Percentiles rank a stretch among this genome's conserved stretches.
phyloP scores from a whole-genome alignment of 2,113 vertebrate species.

The Vulpes ferrilata region DNA sequence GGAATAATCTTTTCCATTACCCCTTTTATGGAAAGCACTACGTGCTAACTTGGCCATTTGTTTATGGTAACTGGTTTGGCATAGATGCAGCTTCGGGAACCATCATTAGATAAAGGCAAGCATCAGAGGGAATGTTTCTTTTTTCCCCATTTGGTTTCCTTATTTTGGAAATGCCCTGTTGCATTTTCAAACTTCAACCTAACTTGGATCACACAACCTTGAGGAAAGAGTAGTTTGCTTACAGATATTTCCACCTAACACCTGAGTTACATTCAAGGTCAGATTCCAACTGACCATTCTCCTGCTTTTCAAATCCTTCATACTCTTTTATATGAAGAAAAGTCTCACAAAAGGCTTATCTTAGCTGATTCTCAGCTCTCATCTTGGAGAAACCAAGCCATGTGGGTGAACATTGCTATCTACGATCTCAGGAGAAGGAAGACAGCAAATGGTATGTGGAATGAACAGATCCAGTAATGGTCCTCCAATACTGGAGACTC shows the following conservation, averaged over 20 bases:
- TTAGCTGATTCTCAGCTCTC: not conserved
- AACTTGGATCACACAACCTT: not conserved
- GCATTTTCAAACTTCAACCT: not conserved
- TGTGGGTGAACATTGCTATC: not conserved
- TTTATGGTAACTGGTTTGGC: not conserved
- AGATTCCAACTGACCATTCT: not conserved
- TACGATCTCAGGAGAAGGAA: not conserved
- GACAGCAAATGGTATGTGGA: slow-evolving; percentile 53
- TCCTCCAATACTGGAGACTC: slow-evolving; percentile 61
- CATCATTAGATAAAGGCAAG: not conserved
- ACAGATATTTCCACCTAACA: not conserved
- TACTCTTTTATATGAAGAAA: not conserved
- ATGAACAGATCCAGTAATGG: slow-evolving; percentile 41
- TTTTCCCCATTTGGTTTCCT: not conserved
- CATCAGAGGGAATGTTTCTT: not conserved
- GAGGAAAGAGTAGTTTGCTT: not conserved
- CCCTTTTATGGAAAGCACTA: not conserved
- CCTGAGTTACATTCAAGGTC: not conserved
- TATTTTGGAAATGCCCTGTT: not conserved
- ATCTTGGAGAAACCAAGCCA: not conserved
- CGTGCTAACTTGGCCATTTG: not conserved
- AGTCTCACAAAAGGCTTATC: not conserved
- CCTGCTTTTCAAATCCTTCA: not conserved
- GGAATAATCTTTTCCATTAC: not conserved
- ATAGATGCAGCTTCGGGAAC: not conserved